Conservation (phyloP, 53 echinoderm and acorn worm genomes). For the Arbacia lixula region DNA sequence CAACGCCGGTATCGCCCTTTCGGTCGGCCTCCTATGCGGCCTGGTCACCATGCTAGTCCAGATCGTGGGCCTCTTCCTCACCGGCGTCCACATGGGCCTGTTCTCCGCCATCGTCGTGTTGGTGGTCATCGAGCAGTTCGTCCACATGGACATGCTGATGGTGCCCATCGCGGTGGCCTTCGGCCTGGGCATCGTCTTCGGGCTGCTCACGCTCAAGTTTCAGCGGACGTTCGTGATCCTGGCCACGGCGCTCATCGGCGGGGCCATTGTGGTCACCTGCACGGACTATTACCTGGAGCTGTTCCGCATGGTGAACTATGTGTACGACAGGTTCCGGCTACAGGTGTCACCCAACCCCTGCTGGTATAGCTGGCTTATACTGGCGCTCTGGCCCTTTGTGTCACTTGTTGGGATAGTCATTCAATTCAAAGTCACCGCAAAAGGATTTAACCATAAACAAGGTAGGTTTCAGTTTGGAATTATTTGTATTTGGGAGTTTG, state of each 20-base stretch:
- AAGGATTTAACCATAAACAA: conserved; percentile 90
- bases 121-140: conserved; percentile 82
- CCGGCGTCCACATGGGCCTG: conserved; percentile 93
- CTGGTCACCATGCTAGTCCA: conserved; percentile 94
- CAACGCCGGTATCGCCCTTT: conserved; percentile 88
- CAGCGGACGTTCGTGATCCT: conserved; percentile 77
- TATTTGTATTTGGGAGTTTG: too few species aligned
- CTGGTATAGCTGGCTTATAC: conserved; percentile 97
- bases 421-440: conserved; percentile 86
- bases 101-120: conserved; percentile 74
- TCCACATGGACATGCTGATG: conserved; percentile 57
- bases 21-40: conserved; percentile 89
- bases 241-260: conserved; percentile 83
- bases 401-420: conserved; percentile 83
- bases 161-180: conserved; percentile 69
- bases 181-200: conserved; percentile 72
- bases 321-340: conserved; percentile 85
- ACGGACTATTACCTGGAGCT: conserved; percentile 94
- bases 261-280: conserved; percentile 82
- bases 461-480: conserved; percentile 70
- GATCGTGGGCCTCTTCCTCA: conserved; percentile 93
- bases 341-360: conserved; percentile 70
- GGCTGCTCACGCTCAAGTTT: conserved; percentile 87
- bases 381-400: conserved; percentile 91
- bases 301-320: conserved; percentile 91